These are phyloP conservation scores for Microplitis deprimator DNA, from an alignment of 2,888 invertebrate genomes.

Conservation along the genomic window DNA sequence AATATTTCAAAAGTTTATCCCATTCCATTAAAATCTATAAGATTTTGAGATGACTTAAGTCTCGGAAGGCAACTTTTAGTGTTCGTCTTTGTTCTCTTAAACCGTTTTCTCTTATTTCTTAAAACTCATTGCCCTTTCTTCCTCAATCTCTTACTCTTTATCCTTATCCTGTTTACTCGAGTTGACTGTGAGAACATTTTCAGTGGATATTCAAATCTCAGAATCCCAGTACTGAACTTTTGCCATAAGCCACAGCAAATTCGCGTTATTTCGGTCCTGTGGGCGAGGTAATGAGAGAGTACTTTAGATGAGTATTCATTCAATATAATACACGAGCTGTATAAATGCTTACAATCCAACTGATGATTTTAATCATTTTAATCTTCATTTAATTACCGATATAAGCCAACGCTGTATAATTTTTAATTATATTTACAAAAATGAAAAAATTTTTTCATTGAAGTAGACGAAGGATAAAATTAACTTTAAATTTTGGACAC, in stretches of 20 bases:
- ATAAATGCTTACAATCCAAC: constrained; percentile 1
- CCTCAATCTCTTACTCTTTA: constrained; percentile 32
- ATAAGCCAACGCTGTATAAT: background rate
- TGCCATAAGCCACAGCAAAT: constrained; percentile 22
- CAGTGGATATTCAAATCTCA: constrained; percentile 18
- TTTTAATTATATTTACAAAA: background rate
- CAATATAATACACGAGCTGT: background rate
- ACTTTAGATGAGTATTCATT: constrained; percentile 17
- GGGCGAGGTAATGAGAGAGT: constrained; percentile 12
- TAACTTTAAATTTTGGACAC: background rate
- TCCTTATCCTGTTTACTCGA: constrained; percentile 20
- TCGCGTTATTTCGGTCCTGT: constrained; percentile 21
- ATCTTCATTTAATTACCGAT: background rate
- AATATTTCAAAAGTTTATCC: background rate
- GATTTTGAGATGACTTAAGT: background rate
- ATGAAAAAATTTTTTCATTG: background rate
- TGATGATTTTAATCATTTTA: background rate
- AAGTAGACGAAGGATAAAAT: background rate
- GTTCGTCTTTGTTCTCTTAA: background rate
- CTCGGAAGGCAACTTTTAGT: constrained; percentile 11
- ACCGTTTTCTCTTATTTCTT: background rate
- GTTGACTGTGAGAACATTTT: constrained; percentile 21
- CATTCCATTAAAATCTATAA: background rate
- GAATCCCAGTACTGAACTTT: constrained; percentile 15
- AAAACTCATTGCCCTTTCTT: constrained; percentile 26